Percentiles rank a stretch among this genome's conserved stretches.
These are phyloP conservation scores for Saguinus imperator DNA, from an alignment of 2,113 vertebrate species.

Conservation along the genomic window DNA sequence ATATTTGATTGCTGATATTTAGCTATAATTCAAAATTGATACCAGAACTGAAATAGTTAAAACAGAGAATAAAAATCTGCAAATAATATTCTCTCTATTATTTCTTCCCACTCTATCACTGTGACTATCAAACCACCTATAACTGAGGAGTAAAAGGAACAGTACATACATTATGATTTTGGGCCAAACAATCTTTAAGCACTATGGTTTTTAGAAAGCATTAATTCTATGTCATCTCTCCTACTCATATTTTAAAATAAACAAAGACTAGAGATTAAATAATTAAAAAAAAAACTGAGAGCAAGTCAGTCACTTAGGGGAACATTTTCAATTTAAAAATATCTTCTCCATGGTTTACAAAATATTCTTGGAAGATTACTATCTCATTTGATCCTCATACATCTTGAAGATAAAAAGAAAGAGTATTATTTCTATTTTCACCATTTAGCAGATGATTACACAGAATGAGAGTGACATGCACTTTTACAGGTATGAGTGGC, in stretches of 20 bases:
- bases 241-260: conserved; percentile 26
- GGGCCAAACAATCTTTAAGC: neutral
- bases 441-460: neutral
- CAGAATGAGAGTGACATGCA: neutral
- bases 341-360: neutral
- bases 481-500: neutral
- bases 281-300: neutral
- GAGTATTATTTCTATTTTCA: neutral
- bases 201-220: conserved; percentile 22
- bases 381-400: neutral
- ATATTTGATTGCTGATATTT: neutral
- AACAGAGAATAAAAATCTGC: neutral
- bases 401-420: neutral
- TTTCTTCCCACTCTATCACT: neutral
- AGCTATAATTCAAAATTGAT: conserved; percentile 3
- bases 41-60: neutral
- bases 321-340: neutral
- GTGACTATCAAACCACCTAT: neutral
- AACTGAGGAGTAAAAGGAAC: neutral
- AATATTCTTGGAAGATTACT: neutral
- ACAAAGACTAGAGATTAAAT: neutral
- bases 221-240: neutral
- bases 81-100: neutral
- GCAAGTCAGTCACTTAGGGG: neutral
- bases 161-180: neutral